Conservation (phyloP, 2,113 vertebrate species). For the Naja naja region DNA sequence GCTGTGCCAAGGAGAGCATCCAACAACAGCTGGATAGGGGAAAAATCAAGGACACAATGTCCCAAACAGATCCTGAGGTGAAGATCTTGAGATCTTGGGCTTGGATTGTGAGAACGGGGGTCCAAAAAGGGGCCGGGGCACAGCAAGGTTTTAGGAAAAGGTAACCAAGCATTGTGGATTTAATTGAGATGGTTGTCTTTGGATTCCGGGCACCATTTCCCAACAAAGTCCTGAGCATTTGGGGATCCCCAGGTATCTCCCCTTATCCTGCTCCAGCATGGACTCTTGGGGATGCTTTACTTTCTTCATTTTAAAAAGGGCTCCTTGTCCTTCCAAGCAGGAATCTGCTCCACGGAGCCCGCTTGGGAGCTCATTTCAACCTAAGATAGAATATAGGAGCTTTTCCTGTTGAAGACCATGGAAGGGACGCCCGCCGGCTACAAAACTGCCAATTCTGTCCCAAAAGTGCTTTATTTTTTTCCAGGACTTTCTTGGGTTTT, state of each 20-base stretch:
- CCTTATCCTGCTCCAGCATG: neutral
- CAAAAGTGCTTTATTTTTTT: no score
- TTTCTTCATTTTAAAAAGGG: neutral
- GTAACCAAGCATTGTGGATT: neutral
- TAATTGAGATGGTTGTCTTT: no score
- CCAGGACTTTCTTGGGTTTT: no score
- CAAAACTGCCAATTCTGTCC: no score
- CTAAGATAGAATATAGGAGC: no score
- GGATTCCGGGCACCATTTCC: no score
- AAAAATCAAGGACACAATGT: neutral
- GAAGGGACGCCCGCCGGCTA: no score
- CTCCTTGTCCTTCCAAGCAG: no score
- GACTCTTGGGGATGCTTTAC: neutral
- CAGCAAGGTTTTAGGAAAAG: neutral
- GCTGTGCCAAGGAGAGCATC: neutral
- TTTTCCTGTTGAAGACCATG: no score
- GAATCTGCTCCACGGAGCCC: no score
- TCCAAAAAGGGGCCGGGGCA: neutral
- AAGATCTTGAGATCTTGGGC: neutral
- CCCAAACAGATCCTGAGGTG: neutral
- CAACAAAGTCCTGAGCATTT: neutral
- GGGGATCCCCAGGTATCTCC: neutral
- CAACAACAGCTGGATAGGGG: neutral
- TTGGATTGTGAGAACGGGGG: neutral
- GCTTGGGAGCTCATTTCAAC: no score